Base-by-base conservation (phyloP, 2,113 vertebrate genomes). In the Alaudala cheleensis region DNA sequence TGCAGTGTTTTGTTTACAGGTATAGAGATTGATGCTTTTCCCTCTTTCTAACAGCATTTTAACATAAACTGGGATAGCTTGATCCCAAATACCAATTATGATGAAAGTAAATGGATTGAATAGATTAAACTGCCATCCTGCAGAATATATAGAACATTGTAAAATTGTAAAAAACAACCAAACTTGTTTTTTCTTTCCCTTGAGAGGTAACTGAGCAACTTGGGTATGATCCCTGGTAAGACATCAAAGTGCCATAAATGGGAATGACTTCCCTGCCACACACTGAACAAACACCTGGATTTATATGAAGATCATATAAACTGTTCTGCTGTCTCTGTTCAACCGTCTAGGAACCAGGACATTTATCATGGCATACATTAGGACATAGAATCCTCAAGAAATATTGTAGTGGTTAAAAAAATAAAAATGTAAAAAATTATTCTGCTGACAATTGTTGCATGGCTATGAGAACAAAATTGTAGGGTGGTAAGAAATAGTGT, bases 81-180 rank as follows among this genome's bases (percentile, higher is more conserved):
- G 19, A 21, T 69, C 28, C 22, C 29, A 80, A 57, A 61, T 42
- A 40, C 1, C 84, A 65, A 69, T 69, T 42, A 49, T 29, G 9
- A 33, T 56, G 15, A 40, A 80, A 82, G 19, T n/a, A 81, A 79
- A 60, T 45, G 5, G 2, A 11, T 25, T 84, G 12, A 26, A 45
- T 29, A 51, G 12, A 53, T 9, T 50, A 17, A 17, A n/a, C 5
- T 74, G 1, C 8, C 10, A n/a, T 71, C 15, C 25, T 88, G 57
- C 3, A 57, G 22, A 26, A 29, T 61, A 69, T 6, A 5, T 54
- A 24, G 33, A 84, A 66, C 4, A 51, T 3, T 15, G 4, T 37
- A 37, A 37, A 37, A 37, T 2, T 69, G 7, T 37, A 49, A 45
- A 77, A 50, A 62, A 18, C 0, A 19, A 4, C 1, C 1, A 1